Evolutionary conservation across 2,888 invertebrate genomes (phyloP), one percentile per base, ranked within the genome.

Genomic region (Euzophera pinguis): DNA sequence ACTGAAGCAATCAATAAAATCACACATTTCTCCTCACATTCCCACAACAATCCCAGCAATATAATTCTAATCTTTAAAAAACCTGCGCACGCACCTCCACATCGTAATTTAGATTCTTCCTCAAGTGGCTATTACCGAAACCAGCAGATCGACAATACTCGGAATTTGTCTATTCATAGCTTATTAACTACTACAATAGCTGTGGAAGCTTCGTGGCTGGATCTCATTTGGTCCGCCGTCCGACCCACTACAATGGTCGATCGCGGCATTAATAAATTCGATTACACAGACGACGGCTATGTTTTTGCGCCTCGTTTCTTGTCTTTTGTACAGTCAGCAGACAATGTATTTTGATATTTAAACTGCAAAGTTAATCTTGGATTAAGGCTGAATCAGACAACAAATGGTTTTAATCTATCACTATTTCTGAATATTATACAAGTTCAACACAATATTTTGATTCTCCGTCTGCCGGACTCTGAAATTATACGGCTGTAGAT

Each of bases 251-350:
- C 55, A 64, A 63, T 61, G 55, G 53, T 39, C 73, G 66, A 63
- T 69, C 64, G 62, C 68, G 53, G 54, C 52, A 45, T 64, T 75
- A 74, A 77, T 71, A 67, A 71, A 78, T 75, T 73, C 61, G 72
- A 75, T 75, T 71, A 77, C 55, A 65, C 50, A 64, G 55, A 3
- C 22, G 22, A 22, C 54, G 41, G 54, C 39, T 12, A 22, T 13
- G 38, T 56, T 56, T 56, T 56, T 56, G 45, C 45, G 53, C 0
- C 53, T 27, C 38, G 8, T 39, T 22, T 22, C 22, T 22, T 22
- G 2, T 22, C 22, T 38, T 38, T 38, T 12, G 16, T 39, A 16
- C 38, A 14, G 38, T 10, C 39, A 16, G 22, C 22, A 22, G 22
- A 22, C n/a, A n/a, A n/a, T n/a, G n/a, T n/a, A n/a, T n/a, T n/a